Evolutionary conservation across 1,140 invertebrate genomes (phyloP).

Genomic region (Probaryconus sp.): DNA sequence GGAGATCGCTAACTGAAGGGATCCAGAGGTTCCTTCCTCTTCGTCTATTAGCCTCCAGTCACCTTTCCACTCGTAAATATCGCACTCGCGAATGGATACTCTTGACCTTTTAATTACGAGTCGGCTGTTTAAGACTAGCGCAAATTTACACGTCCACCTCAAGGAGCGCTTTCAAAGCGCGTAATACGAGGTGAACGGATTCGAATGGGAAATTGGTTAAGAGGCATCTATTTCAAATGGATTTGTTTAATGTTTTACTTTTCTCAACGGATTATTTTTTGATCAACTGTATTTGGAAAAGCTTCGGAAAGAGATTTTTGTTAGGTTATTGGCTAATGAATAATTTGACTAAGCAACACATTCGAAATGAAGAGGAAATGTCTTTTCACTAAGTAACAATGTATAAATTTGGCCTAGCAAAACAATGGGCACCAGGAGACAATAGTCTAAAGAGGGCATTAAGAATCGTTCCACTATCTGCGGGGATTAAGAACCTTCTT

Average conservation of each 20-base stretch:
- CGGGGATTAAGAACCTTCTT: conserved; percentile 18
- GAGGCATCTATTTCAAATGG: no score
- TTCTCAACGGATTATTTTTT: no score
- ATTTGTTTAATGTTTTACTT: not conserved
- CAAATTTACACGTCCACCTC: conserved; percentile 16
- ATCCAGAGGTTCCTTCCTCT: conserved; percentile 42
- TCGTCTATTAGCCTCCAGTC: conserved; percentile 65
- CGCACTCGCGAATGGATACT: conserved; percentile 53
- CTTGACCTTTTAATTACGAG: conserved; percentile 62
- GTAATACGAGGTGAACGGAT: not conserved
- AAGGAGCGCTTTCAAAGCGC: conserved; percentile 1
- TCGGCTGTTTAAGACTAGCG: conserved; percentile 6
- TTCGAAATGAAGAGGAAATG: no score
- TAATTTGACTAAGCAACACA: no score
- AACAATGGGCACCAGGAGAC: conserved; percentile 7
- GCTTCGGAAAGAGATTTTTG: no score
- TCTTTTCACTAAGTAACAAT: no score
- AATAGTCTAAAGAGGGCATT: conserved; percentile 19
- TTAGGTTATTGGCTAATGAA: no score
- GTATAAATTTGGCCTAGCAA: not conserved
- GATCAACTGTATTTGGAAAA: no score
- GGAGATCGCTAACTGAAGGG: conserved; percentile 21
- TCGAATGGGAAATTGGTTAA: not conserved
- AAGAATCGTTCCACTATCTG: conserved; percentile 30
- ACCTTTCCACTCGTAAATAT: conserved; percentile 60